Evolutionary conservation across 2,797 vertebrate species (phyloP), one percentile per base, ranked within the genome.

Genomic region (Phrynocephalus forsythii): DNA sequence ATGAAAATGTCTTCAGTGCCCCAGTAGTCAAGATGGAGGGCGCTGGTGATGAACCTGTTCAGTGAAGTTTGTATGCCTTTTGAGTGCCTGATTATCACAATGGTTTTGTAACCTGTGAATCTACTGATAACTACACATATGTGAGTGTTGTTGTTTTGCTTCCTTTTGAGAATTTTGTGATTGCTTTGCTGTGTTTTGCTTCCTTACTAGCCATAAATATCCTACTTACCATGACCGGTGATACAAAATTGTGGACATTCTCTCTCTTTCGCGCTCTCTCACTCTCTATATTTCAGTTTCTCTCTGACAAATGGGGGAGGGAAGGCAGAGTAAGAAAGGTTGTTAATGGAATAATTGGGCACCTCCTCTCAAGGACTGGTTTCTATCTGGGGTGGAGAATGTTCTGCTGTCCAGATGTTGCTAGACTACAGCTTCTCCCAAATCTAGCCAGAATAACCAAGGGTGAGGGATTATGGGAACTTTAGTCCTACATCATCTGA

Each of bases 71-170:
- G 52, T 90, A 63, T 91, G 87, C 84, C 79, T 2, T 0, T 86
- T 90, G 92, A 91, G 94, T 94, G 93, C 94, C 94, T 94, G 94
- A 91, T 78, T 44, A 90, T 91, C 60, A 79, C 0, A 1, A 86
- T 85, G 63, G 91, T 94, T 88, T 92, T 87, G 80, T 0, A 0
- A 66, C 1, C 5, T 0, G 82, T 88, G 71, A 90, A 85, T 85
- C 87, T 87, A 93, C 87, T 11, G 2, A 71, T 5, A 50, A 92
- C 88, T 90, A 76, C 38, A 0, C 0, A 73, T 85, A 71, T 2
- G 1, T 56, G 78, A 30, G 71, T 44, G 38, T 66, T 72, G 28
- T 80, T 75, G 5, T 73, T 81, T 15, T 82, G 10, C 24, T 50
- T 26, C n/a, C n/a, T 85, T 93, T 86, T 0, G 0, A 84, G 87